Conservation (phyloP, 1,140 invertebrate species). For the Acromyrmex echinatior region DNA sequence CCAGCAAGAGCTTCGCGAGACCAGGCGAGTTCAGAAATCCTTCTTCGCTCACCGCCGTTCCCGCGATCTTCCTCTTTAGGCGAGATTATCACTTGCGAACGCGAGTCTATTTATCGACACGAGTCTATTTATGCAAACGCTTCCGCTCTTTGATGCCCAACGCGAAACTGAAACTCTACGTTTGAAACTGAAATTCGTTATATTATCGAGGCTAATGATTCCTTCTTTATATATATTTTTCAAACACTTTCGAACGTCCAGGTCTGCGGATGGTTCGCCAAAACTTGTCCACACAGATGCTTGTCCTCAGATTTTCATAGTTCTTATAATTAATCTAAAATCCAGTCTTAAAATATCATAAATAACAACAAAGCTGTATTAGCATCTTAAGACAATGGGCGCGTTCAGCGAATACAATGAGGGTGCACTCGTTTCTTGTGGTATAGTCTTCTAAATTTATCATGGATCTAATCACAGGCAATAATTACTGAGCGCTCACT, state of each 20-base stretch:
- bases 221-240: background rate
- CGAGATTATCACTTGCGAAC: conserved; percentile 29
- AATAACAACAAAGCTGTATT: no score
- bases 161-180: background rate
- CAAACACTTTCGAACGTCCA: no score
- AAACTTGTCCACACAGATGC: background rate
- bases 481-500: no score
- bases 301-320: background rate
- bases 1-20: conserved; percentile 21
- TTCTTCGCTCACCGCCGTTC: background rate
- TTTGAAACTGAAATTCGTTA: background rate
- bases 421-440: no score
- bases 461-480: no score
- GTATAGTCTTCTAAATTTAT: no score
- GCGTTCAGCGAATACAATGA: no score
- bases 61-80: no score
- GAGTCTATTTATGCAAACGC: background rate
- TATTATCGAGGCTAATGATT: background rate
- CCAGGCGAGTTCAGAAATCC: conserved; percentile 40
- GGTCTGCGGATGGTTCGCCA: background rate
- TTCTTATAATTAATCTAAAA: no score
- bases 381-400: no score
- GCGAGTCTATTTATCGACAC: conserved; percentile 12
- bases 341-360: no score
- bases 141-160: background rate